Evolutionary conservation across 2,888 invertebrate species (phyloP).

Genomic region (Atrina japonica): DNA sequence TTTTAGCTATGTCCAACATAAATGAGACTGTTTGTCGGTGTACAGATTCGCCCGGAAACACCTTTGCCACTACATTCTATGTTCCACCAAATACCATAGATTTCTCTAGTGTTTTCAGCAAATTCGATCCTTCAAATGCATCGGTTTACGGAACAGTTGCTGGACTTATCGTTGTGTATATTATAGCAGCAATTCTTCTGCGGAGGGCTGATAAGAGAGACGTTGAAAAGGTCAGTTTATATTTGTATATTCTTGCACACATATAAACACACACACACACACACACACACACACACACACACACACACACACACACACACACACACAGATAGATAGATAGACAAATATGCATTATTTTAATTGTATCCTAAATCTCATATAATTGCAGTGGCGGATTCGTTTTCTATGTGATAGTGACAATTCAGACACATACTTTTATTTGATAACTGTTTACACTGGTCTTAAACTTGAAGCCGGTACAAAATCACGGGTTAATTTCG

Average conservation of each 20-base stretch:
- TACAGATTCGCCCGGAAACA: slow-evolving; percentile 19
- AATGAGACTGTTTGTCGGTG: slow-evolving; percentile 43
- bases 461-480: slow-evolving; percentile 53
- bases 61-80: slow-evolving; percentile 38
- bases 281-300: no score
- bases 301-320: no score
- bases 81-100: slow-evolving; percentile 44
- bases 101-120: slow-evolving; percentile 33
- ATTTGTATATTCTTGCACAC: no score
- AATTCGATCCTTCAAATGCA: slow-evolving; percentile 44
- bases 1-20: slow-evolving; percentile 31
- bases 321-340: no score
- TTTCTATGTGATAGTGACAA: slow-evolving; percentile 53
- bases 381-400: slow-evolving; percentile 55
- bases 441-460: slow-evolving; percentile 59
- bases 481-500: slow-evolving; percentile 54
- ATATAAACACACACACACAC: not conserved
- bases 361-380: no score
- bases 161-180: slow-evolving; percentile 33
- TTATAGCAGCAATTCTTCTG: slow-evolving; percentile 25
- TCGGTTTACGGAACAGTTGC: slow-evolving; percentile 39
- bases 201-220: slow-evolving; percentile 35
- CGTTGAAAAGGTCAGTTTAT: slow-evolving; percentile 29
- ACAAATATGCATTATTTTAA: no score
- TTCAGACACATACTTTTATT: slow-evolving; percentile 50